Base-by-base conservation (phyloP, 2,888 invertebrate species). In the Laothoe populi region DNA sequence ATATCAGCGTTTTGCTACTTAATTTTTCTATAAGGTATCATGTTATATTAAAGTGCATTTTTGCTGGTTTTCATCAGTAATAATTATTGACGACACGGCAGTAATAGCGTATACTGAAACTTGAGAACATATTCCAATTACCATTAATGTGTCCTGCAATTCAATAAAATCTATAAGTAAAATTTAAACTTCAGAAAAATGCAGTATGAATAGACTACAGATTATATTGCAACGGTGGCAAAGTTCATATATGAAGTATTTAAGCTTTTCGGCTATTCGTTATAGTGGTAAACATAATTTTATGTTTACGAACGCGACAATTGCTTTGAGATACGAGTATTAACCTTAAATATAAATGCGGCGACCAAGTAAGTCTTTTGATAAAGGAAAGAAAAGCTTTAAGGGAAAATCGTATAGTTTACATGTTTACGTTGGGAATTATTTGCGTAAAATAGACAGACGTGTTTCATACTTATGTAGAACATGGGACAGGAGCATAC, bases 401-500 rank as follows among this genome's bases (percentile, higher is more conserved):
- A n/a, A n/a, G n/a, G n/a, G n/a, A n/a, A n/a, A n/a, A n/a, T n/a
- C n/a, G n/a, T n/a, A n/a, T n/a, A n/a, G n/a, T n/a, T n/a, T n/a
- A 1, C 23, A 45, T 19, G 45, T 11, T 45, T 45, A 8, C 31
- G 10, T 31, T 19, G 49, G 31, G 19, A 35, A 35, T 16, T 10
- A 59, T 59, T 59, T 59, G 16, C 44, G 45, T 59, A 44, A 31
- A 19, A 5, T 8, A 26, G 26, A 45, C 13, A 19, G 21, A 46
- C n/a, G 23, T n/a, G 48, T n/a, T 38, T 21, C 7, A 26, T 48
- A 24, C 24, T 40, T 58, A 13, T 13, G 16, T 23, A 59, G 42
- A 58, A 62, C 40, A 49, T 11, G 24, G 26, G 61, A 60, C 49
- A 60, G 59, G 48, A 61, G 48, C 65, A 64, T 64, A 62, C 42